Percentiles rank a stretch among this genome's conserved stretches.
These are phyloP conservation scores for Perdita meconis DNA, from an alignment of 2,888 invertebrate genomes.

Conservation along the genomic window DNA sequence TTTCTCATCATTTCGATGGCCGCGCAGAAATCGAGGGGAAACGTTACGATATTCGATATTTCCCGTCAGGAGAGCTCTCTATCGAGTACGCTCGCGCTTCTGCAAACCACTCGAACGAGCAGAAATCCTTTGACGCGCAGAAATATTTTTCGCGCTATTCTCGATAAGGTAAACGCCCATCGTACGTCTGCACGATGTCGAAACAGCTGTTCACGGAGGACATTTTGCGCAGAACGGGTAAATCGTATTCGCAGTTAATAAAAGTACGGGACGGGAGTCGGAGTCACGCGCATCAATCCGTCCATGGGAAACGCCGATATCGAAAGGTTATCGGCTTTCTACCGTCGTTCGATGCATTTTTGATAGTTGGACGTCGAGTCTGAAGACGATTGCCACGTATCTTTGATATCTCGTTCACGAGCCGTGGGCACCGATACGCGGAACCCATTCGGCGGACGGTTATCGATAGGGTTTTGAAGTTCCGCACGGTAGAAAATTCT, in stretches of 20 bases:
- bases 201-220: not conserved
- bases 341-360: slow-evolving; percentile 10
- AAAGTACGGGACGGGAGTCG: not conserved
- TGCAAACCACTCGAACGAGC: slow-evolving; percentile 45
- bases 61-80: slow-evolving; percentile 35
- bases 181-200: not conserved
- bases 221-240: not conserved
- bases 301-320: not conserved
- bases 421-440: slow-evolving; percentile 17
- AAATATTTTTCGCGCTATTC: slow-evolving; percentile 57
- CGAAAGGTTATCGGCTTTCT: not conserved
- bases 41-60: slow-evolving; percentile 52
- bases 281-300: not conserved
- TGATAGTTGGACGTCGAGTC: not conserved
- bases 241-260: slow-evolving; percentile 26
- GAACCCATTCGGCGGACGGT: slow-evolving; percentile 12
- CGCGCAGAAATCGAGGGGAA: slow-evolving; percentile 38
- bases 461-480: slow-evolving; percentile 39
- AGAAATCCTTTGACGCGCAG: slow-evolving; percentile 46
- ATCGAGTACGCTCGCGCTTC: slow-evolving; percentile 24
- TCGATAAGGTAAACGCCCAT: slow-evolving; percentile 47
- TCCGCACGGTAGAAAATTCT: slow-evolving; percentile 18
- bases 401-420: slow-evolving; percentile 19
- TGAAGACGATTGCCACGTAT: slow-evolving; percentile 15
- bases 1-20: slow-evolving; percentile 29